Evolutionary conservation across 2,888 invertebrate species (phyloP).

Genomic region (Brenthis ino): DNA sequence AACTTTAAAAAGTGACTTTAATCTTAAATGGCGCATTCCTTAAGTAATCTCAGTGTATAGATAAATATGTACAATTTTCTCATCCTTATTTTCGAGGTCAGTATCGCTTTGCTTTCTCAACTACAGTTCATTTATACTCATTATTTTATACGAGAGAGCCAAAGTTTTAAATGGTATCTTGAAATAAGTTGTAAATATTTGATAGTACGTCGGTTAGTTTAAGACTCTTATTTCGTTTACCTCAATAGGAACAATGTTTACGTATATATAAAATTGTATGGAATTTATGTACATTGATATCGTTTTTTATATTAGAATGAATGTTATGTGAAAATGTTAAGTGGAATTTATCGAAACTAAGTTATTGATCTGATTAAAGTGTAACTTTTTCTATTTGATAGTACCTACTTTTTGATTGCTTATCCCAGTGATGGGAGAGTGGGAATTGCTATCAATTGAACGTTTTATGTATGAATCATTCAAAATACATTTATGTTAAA

Average conservation of each 20-base stretch:
- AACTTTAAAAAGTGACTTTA: conserved; percentile 58
- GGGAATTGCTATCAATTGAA: background rate
- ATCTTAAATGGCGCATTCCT: conserved; percentile 50
- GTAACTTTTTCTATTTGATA: conserved; percentile 5
- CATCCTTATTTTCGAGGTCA: conserved; percentile 51
- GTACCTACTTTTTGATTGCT: background rate
- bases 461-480: background rate
- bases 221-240: conserved; percentile 69
- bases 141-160: conserved; percentile 69
- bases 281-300: background rate
- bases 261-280: conserved; percentile 29
- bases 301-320: conserved; percentile 27
- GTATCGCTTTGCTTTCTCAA: conserved; percentile 58
- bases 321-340: conserved; percentile 43
- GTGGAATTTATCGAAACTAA: conserved; percentile 21
- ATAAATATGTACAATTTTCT: conserved; percentile 63
- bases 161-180: conserved; percentile 68
- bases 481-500: conserved; percentile 15
- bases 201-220: conserved; percentile 64
- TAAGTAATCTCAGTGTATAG: conserved; percentile 60
- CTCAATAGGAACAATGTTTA: conserved; percentile 51
- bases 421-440: background rate
- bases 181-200: conserved; percentile 59
- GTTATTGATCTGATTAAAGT: conserved; percentile 25
- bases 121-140: conserved; percentile 66